phyloP scores from a whole-genome alignment of 2,113 vertebrate genomes.

The Cariama cristata region DNA sequence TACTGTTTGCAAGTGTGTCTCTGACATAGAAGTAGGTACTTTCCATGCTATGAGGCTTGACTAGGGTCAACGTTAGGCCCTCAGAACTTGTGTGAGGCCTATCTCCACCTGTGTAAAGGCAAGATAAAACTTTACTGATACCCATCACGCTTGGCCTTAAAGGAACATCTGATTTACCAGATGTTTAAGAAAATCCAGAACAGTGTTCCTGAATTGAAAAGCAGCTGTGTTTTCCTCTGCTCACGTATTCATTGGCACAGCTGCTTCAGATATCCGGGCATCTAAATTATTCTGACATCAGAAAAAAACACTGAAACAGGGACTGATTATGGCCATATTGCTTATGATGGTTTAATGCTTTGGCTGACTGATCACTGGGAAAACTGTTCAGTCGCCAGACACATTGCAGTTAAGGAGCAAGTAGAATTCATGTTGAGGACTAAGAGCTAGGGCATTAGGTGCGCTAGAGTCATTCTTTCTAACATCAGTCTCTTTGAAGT shows the following conservation, averaged over 20 bases:
- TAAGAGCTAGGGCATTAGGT: not conserved
- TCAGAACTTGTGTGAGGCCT: not conserved
- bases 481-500: conserved; percentile 2
- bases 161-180: conserved; percentile 25
- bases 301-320: conserved; percentile 14
- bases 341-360: conserved; percentile 34
- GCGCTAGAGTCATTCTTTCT: not conserved
- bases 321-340: conserved; percentile 55
- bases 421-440: not conserved
- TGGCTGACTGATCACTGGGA: conserved; percentile 26
- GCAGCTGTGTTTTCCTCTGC: conserved; percentile 53
- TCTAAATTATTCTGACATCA: conserved; percentile 67
- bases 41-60: not conserved
- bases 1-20: not conserved
- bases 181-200: conserved; percentile 23
- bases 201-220: not conserved
- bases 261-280: conserved; percentile 60
- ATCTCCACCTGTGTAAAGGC: not conserved
- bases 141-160: not conserved
- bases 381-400: not conserved
- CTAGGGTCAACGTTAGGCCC: not conserved
- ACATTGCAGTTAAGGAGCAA: not conserved
- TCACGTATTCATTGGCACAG: conserved; percentile 41
- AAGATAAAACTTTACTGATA: not conserved
- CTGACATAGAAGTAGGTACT: not conserved